A percentile compares a stretch with the other conserved stretches of the same genome.
Conservation (phyloP, 2,113 vertebrate genomes). For the Cavia porcellus region DNA sequence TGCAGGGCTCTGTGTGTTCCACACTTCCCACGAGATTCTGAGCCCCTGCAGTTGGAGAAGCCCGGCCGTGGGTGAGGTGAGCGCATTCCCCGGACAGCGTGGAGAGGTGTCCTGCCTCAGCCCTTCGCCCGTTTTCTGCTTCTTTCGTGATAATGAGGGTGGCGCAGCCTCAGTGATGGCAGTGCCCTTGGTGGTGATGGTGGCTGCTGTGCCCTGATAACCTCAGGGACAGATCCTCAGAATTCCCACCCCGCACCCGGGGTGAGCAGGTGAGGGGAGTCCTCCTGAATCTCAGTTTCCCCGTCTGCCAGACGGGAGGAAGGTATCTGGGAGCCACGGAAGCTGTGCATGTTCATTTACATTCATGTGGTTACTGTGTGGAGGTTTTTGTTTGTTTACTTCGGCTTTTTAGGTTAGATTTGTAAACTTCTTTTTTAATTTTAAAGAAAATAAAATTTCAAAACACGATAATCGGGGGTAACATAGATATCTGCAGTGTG, state of each 20-base stretch:
- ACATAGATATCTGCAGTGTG: too few relatives aligned
- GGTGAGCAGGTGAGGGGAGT: not conserved
- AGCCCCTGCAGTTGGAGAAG: not conserved
- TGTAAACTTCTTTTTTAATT: not conserved
- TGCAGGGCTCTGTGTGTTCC: not conserved
- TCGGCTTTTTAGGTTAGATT: not conserved
- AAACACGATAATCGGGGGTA: too few relatives aligned
- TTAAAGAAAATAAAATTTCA: too few relatives aligned
- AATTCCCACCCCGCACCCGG: not conserved
- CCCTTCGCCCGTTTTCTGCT: fast-evolving
- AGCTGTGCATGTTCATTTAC: not conserved
- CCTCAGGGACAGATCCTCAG: not conserved
- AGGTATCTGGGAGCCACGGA: fast-evolving
- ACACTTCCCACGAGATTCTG: not conserved
- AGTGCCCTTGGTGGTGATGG: not conserved
- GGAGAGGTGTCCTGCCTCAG: too few relatives aligned
- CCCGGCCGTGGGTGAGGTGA: not conserved
- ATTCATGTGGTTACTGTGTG: not conserved
- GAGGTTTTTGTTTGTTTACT: not conserved
- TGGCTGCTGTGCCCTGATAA: not conserved
- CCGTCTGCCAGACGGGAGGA: not conserved
- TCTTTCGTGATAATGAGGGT: not conserved
- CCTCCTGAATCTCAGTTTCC: not conserved
- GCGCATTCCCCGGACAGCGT: not conserved
- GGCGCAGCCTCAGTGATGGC: not conserved